These are phyloP conservation scores for Poeciliopsis infans DNA, from an alignment of 2,797 vertebrate species.

Conservation along the genomic window DNA sequence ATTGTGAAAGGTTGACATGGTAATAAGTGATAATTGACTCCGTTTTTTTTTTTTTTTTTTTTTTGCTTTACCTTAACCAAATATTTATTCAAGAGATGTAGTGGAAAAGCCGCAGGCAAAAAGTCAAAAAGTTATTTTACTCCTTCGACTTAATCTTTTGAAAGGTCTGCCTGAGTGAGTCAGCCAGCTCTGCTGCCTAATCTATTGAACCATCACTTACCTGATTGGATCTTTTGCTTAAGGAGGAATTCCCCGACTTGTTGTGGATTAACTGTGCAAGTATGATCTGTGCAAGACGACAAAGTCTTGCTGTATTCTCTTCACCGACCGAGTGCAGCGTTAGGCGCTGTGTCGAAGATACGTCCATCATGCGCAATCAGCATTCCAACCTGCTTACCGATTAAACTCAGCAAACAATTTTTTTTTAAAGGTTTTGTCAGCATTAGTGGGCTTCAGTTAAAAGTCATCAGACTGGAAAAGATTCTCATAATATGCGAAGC, in stretches of 20 bases:
- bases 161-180: constrained; percentile 13
- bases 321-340: constrained; percentile 17
- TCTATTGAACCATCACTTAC: constrained; percentile 5
- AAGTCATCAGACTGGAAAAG: no score
- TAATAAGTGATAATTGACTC: constrained; percentile 38
- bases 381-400: background rate
- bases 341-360: no score
- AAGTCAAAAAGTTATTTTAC: constrained; percentile 5
- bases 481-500: background rate
- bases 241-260: constrained; percentile 19
- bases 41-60: background rate
- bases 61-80: constrained; percentile 27
- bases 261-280: constrained; percentile 35
- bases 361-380: no score
- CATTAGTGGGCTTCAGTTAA: no score
- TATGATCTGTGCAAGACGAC: constrained; percentile 21
- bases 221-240: constrained; percentile 24
- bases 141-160: background rate
- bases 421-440: no score
- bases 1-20: constrained; percentile 38
- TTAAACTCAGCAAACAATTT: background rate
- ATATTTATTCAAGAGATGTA: constrained; percentile 21
- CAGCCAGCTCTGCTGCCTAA: background rate
- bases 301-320: constrained; percentile 38
- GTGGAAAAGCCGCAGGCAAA: background rate